Conservation (phyloP, 2,113 vertebrate genomes). For the Monopterus albus region DNA sequence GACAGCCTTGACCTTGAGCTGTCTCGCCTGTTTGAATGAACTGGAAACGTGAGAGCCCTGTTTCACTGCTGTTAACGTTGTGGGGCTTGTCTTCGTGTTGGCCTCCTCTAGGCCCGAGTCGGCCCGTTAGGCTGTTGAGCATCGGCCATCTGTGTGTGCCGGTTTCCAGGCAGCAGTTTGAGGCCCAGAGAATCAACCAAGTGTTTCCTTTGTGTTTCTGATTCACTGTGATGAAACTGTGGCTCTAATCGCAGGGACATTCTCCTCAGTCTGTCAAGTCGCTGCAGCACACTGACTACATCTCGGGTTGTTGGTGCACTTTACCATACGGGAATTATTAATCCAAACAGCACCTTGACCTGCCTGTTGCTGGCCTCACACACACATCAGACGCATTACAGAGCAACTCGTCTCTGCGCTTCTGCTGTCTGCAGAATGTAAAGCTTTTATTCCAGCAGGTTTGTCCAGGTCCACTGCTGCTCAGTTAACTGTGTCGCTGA, state of each 20-base stretch:
- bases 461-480: not conserved
- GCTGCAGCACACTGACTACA: too few species aligned
- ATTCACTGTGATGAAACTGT: conserved; percentile 43
- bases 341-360: conserved; percentile 11
- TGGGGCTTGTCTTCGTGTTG: too few species aligned
- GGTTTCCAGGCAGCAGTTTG: too few species aligned
- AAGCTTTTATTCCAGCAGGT: not conserved
- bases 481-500: not conserved
- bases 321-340: conserved; percentile 38
- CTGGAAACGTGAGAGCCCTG: too few species aligned
- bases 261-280: conserved; percentile 2
- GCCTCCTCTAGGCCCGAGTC: too few species aligned
- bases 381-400: not conserved
- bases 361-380: not conserved
- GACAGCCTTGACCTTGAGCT: too few species aligned
- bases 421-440: not conserved
- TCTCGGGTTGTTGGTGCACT: conserved; percentile 41
- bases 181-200: too few species aligned
- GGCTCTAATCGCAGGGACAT: conserved; percentile 10
- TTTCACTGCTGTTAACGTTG: too few species aligned
- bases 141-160: too few species aligned
- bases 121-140: too few species aligned
- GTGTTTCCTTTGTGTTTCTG: conserved; percentile 18
- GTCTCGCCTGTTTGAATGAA: too few species aligned
- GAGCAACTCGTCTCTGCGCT: not conserved